Evolutionary conservation across 2,888 invertebrate genomes (phyloP), one percentile per base, ranked within the genome.

Genomic region (Flexamia atlantica): DNA sequence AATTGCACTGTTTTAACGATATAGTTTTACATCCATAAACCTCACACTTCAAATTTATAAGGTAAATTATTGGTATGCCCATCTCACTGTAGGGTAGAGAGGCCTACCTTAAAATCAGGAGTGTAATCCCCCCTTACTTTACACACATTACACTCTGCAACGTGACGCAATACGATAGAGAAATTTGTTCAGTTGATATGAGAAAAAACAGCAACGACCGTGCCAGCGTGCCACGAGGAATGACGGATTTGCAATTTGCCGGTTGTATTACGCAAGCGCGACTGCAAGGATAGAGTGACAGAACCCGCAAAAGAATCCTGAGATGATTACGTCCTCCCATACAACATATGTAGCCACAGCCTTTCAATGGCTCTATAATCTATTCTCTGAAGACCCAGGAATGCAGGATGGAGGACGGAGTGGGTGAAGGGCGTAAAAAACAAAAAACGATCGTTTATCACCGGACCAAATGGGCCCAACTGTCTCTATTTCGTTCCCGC

Each of bases 381-480:
- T 53, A 23, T 7, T 53, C 20, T 20, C 20, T 23, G 5, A n/a
- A 5, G 53, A 9, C 25, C 64, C 7, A 28, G 64, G 64, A 64
- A 64, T 64, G 64, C 30, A 12, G 28, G 20, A 23, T 5, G 64
- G 17, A 30, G 28, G 30, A 3, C 28, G 28, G 64, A 0, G 28
- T 14, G 12, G 46, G 12, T 46, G 46, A 9, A 4, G 23, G 23
- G 28, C 28, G 5, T 30, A 12, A 64, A 64, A 64, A 28, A 64
- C 25, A 20, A 28, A 64, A 28, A 9, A 28, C 9, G 28, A 64
- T 28, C 64, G 30, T 64, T 64, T 64, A 64, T 64, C 64, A 64
- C 64, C 64, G 5, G 10, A 12, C 64, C 9, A 25, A 64, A 30
- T 10, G 5, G 64, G 9, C 28, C 28, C 28, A 9, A n/a, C n/a